Evolutionary conservation across 2,888 invertebrate species (phyloP).

Genomic region (Listrodromus nycthemerus): DNA sequence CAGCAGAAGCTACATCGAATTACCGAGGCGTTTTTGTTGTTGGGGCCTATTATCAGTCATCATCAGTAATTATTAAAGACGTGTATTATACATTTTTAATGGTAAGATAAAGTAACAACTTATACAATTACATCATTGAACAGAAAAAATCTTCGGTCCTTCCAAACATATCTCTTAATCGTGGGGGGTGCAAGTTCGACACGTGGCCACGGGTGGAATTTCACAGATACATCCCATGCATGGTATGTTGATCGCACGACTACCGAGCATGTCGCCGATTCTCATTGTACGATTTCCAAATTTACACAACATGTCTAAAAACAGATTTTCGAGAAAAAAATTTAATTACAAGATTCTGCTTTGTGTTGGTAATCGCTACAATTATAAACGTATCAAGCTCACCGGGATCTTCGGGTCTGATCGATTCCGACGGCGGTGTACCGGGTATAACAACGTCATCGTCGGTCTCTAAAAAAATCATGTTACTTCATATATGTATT

Average conservation of each 20-base stretch:
- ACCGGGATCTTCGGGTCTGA: constrained; percentile 11
- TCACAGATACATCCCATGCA: constrained; percentile 68
- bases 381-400: background rate
- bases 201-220: constrained; percentile 69
- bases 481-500: background rate
- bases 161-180: constrained; percentile 1
- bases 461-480: constrained; percentile 67
- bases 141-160: background rate
- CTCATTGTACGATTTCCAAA: constrained; percentile 69
- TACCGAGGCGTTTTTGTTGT: background rate
- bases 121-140: constrained; percentile 20
- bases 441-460: constrained; percentile 65
- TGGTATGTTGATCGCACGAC: constrained; percentile 30
- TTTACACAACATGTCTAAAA: constrained; percentile 60
- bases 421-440: background rate
- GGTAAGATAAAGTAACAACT: constrained; percentile 9
- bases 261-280: constrained; percentile 66
- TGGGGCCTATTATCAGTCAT: constrained; percentile 18
- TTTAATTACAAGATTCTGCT: background rate
- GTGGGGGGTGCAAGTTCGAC: constrained; percentile 42
- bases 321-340: background rate
- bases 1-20: constrained; percentile 12
- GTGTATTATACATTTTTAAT: constrained; percentile 49
- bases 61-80: constrained; percentile 41
- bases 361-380: background rate